Conservation (phyloP, 2,113 vertebrate species). For the Macrotis lagotis region DNA sequence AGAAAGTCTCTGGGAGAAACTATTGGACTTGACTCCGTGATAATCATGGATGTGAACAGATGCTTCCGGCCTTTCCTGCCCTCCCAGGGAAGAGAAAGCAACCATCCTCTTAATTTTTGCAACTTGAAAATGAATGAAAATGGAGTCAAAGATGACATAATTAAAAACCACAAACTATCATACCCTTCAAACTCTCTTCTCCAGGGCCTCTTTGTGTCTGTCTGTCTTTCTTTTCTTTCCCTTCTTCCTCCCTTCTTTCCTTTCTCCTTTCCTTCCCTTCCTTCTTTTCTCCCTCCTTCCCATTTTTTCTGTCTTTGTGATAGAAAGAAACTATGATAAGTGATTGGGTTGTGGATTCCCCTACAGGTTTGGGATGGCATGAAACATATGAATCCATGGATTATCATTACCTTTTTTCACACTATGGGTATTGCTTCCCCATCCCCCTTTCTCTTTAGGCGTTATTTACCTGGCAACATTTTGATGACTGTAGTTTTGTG, state of each 20-base stretch:
- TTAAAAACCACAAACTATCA: not conserved
- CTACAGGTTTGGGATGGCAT: not conserved
- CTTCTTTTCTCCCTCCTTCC: too few relatives aligned
- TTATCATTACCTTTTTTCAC: not conserved
- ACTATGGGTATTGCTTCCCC: not conserved
- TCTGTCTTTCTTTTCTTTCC: too few relatives aligned
- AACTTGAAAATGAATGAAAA: constrained; percentile 57
- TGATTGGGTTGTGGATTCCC: rapidly evolving
- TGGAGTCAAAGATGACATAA: not conserved
- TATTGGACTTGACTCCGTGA: not conserved
- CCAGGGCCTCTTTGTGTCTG: too few relatives aligned
- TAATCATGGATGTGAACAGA: constrained; percentile 7
- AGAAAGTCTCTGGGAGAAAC: constrained; percentile 47
- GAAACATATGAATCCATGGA: not conserved
- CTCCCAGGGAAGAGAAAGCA: not conserved
- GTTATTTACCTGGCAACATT: not conserved
- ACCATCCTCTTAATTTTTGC: constrained; percentile 15
- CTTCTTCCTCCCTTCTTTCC: too few relatives aligned
- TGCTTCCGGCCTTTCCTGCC: constrained; percentile 47
- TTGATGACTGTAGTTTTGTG: not conserved
- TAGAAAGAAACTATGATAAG: not conserved
- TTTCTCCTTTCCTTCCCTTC: too few relatives aligned
- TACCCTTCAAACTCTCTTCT: not conserved
- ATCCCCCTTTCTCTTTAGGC: not conserved
- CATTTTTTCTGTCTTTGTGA: not conserved